phyloP scores from a whole-genome alignment of 2,797 vertebrate species.

The Aeoliscus strigatus region DNA sequence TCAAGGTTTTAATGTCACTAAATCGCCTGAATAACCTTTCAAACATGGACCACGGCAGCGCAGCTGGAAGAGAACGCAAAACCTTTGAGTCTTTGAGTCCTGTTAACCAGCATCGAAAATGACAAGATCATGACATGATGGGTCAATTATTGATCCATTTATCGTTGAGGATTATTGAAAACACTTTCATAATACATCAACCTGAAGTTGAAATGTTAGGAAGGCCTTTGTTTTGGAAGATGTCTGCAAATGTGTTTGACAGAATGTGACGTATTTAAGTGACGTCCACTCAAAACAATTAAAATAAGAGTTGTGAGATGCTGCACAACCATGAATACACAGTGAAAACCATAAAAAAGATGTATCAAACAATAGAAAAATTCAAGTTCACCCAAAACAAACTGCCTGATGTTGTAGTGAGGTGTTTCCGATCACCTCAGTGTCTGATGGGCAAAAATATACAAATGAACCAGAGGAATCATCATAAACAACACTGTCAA shows the following conservation, averaged over 20 bases:
- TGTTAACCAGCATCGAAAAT: constrained; percentile 28
- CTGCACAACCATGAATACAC: neutral
- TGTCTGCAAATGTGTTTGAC: no score
- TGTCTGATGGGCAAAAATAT: constrained; percentile 54
- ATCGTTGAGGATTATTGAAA: no score
- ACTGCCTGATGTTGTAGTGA: constrained; percentile 26
- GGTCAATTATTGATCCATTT: no score
- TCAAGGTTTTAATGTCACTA: constrained; percentile 20
- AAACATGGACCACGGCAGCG: constrained; percentile 53
- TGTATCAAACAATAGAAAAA: constrained; percentile 21
- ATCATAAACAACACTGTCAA: constrained; percentile 54
- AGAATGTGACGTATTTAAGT: neutral
- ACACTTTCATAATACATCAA: no score
- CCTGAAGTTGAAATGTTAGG: no score
- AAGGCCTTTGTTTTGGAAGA: no score
- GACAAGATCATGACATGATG: constrained; percentile 13
- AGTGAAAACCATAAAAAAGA: constrained; percentile 19
- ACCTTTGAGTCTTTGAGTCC: constrained; percentile 46
- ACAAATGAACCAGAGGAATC: constrained; percentile 65
- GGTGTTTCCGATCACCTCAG: constrained; percentile 50
- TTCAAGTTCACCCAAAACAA: constrained; percentile 57
- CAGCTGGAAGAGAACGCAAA: constrained; percentile 43
- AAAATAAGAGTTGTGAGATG: no score
- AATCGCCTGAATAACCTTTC: constrained; percentile 37
- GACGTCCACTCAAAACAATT: constrained; percentile 36